phyloP scores from a whole-genome alignment of 1,140 invertebrate species.

The Pogonomyrmex barbatus region DNA sequence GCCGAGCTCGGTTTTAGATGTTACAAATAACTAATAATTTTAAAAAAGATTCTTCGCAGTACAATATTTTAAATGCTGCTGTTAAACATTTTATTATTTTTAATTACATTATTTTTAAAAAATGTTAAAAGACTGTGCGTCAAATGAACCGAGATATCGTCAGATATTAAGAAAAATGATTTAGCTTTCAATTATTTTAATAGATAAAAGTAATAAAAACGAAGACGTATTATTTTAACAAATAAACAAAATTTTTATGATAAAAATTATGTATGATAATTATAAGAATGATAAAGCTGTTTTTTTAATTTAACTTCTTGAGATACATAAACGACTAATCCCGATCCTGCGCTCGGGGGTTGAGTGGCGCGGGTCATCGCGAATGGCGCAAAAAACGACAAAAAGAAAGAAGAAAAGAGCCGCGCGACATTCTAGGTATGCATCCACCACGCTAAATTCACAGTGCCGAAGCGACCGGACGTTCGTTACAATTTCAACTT shows the following conservation, averaged over 20 bases:
- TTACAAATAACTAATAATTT: slow-evolving; percentile 35
- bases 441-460: slow-evolving; percentile 56
- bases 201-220: background rate
- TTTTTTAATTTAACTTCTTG: background rate
- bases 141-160: background rate
- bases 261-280: background rate
- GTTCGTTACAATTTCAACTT: slow-evolving; percentile 73
- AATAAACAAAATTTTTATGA: background rate
- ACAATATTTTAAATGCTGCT: background rate
- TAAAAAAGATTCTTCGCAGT: background rate
- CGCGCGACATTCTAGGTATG: slow-evolving; percentile 32
- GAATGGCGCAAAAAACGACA: background rate
- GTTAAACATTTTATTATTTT: background rate
- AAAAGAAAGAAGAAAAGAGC: slow-evolving; percentile 39
- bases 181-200: background rate
- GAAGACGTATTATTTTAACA: background rate
- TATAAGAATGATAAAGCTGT: background rate
- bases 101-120: background rate
- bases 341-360: slow-evolving; percentile 13
- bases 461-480: slow-evolving; percentile 24
- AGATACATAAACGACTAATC: background rate
- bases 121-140: background rate
- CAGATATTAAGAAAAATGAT: background rate
- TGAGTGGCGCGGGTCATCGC: slow-evolving; percentile 45
- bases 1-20: background rate